Evolutionary conservation across 2,888 invertebrate species (phyloP), one percentile per base, ranked within the genome.

Genomic region (Lordiphosa fenestrarum): DNA sequence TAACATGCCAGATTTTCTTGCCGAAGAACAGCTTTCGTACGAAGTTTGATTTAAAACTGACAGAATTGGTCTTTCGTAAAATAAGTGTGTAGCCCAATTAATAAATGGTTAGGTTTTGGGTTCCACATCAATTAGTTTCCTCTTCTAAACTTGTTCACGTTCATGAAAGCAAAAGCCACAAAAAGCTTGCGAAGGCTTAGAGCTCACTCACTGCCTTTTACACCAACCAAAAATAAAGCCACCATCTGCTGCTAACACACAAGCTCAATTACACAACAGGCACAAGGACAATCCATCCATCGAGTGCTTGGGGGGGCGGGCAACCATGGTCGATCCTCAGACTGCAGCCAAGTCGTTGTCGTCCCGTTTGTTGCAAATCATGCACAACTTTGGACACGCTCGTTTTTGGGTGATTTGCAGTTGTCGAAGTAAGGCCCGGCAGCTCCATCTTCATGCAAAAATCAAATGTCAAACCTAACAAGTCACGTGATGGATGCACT

Each of bases 401-500:
- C 59, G 64, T 44, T 49, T 67, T 71, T 63, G 49, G 56, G 56
- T 67, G 58, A 53, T 70, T 70, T 71, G 63, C 55, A 52, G 46
- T 49, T 52, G 53, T 48, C 54, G 42, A 52, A 47, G 52, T 44
- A 49, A 53, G 33, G n/a, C 42, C 15, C 37, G n/a, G 12, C 48
- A 38, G 37, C 48, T 7, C 15, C 48, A 30, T 15, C 33, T 15
- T 38, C 69, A 72, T 72, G 64, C 64, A 63, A 73, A 73, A 68
- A 68, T 71, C 74, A 68, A 63, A 65, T 65, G 72, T 65, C 66
- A 72, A 58, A 50, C 56, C 47, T 62, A 69, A 72, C 66, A 69
- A 66, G 61, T 69, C 69, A 64, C 55, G 64, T 71, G 72, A 73
- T 71, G 66, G 57, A 66, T 73, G 61, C 72, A 60, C 62, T 70